Percentiles rank a stretch among this genome's conserved stretches.
Evolutionary conservation across 2,888 invertebrate species (phyloP).

Genomic region (Nymphalis urticae): DNA sequence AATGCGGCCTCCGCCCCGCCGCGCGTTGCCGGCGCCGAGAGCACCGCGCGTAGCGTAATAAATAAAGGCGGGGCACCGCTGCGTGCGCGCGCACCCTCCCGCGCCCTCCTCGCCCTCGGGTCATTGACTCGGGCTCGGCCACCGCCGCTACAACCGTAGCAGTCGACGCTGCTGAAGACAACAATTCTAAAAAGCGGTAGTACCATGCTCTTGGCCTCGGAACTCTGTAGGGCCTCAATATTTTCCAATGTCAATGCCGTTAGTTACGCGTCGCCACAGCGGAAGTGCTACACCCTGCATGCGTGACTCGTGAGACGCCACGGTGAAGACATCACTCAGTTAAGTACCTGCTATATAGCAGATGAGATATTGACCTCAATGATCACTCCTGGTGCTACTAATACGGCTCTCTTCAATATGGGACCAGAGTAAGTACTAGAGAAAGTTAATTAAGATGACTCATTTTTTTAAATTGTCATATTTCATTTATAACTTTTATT

Average conservation of each 20-base stretch:
- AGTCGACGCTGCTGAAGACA: conserved; percentile 64
- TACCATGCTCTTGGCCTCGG: conserved; percentile 62
- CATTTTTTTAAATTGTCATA: too few species aligned
- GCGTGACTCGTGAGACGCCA: conserved; percentile 37
- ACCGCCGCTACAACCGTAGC: conserved; percentile 54
- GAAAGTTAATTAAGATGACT: too few species aligned
- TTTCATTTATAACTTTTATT: too few species aligned
- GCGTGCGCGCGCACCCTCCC: conserved; percentile 80
- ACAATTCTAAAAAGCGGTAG: conserved; percentile 63
- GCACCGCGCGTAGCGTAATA: conserved; percentile 79
- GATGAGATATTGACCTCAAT: conserved; percentile 57
- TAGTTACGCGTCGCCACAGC: conserved; percentile 47
- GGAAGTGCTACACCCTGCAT: conserved; percentile 33
- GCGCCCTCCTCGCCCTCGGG: conserved; percentile 72
- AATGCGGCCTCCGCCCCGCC: conserved; percentile 61
- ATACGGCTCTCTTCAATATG: conserved; percentile 41
- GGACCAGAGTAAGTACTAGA: background rate
- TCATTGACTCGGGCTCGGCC: conserved; percentile 72
- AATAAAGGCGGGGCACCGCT: conserved; percentile 81
- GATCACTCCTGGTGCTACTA: conserved; percentile 52
- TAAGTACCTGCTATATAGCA: conserved; percentile 49
- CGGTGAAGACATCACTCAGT: conserved; percentile 33
- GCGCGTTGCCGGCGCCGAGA: conserved; percentile 52
- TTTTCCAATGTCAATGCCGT: conserved; percentile 76
- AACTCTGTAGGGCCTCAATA: conserved; percentile 46